phyloP scores from a whole-genome alignment of 1,140 invertebrate genomes.

The Drosophila aff. region DNA sequence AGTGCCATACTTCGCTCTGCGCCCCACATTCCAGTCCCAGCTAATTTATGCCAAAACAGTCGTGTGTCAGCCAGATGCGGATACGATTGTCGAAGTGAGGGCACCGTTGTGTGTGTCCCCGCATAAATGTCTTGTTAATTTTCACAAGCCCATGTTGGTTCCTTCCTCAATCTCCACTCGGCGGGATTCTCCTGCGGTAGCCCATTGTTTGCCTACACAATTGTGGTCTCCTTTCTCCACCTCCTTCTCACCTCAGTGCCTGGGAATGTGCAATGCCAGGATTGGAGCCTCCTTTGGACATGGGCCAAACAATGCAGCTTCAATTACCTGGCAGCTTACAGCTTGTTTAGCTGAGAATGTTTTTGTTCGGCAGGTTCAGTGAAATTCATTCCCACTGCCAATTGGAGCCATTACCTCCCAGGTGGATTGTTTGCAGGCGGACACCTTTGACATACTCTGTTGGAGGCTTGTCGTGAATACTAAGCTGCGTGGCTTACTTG shows the following conservation, averaged over 20 bases:
- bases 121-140: slow-evolving; percentile 78
- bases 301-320: slow-evolving; percentile 50
- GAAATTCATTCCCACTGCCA: slow-evolving; percentile 20
- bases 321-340: slow-evolving; percentile 64
- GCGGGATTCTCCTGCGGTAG: slow-evolving; percentile 7
- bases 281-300: slow-evolving; percentile 33
- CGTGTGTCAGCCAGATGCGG: slow-evolving; percentile 18
- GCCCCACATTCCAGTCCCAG: slow-evolving; percentile 9
- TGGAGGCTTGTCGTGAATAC: not conserved
- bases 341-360: slow-evolving; percentile 38
- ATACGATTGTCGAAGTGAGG: slow-evolving; percentile 26
- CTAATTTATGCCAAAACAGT: slow-evolving; percentile 72
- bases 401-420: slow-evolving; percentile 10
- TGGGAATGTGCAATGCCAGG: slow-evolving; percentile 57
- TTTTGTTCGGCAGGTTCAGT: slow-evolving; percentile 39
- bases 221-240: slow-evolving; percentile 16
- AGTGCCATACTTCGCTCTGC: not conserved
- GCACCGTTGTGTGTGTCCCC: slow-evolving; percentile 54
- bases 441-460: not conserved
- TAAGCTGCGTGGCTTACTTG: not conserved
- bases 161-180: not conserved
- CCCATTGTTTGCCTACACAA: slow-evolving; percentile 69
- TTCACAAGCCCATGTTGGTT: slow-evolving; percentile 24
- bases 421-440: slow-evolving; percentile 22
- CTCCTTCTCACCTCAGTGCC: slow-evolving; percentile 10